Percentiles rank a stretch among this genome's conserved stretches.
Evolutionary conservation across 2,797 vertebrate species (phyloP).

Genomic region (Salarias fasciatus): DNA sequence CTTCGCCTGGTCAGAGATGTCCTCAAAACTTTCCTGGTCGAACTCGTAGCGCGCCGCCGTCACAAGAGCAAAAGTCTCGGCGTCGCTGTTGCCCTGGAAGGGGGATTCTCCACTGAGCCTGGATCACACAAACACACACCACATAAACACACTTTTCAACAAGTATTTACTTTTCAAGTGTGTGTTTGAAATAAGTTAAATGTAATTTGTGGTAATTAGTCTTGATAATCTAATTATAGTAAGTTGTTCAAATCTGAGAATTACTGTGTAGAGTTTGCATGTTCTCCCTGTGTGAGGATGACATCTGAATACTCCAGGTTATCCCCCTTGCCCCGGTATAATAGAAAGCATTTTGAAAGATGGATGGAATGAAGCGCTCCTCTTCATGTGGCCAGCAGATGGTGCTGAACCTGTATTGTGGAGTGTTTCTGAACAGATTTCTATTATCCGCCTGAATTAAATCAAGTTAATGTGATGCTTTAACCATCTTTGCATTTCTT

Average conservation of each 20-base stretch:
- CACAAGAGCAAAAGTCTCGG: constrained; percentile 85
- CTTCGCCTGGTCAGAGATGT: constrained; percentile 87
- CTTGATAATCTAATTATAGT: too few relatives aligned
- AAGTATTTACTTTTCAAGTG: background rate
- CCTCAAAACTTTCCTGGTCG: constrained; percentile 84
- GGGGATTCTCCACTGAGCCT: constrained; percentile 92
- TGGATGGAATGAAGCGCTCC: background rate
- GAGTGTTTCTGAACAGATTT: background rate
- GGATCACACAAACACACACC: constrained; percentile 8
- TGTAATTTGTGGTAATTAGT: too few relatives aligned
- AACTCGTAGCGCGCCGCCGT: constrained; percentile 85
- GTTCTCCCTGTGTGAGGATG: too few relatives aligned
- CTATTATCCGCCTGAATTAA: background rate
- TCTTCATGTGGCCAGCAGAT: constrained; percentile 29
- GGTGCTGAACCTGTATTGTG: constrained; percentile 30
- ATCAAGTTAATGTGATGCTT: background rate
- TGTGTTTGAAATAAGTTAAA: too few relatives aligned
- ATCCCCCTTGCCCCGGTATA: too few relatives aligned
- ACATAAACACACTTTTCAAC: background rate
- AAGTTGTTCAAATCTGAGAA: too few relatives aligned
- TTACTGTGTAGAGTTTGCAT: too few relatives aligned
- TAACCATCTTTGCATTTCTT: too few relatives aligned
- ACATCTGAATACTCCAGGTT: too few relatives aligned
- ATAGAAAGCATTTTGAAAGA: too few relatives aligned
- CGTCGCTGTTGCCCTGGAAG: constrained; percentile 86